Evolutionary conservation across 2,113 vertebrate genomes (phyloP), one percentile per base, ranked within the genome.

Genomic region (Bombycilla garrulus): DNA sequence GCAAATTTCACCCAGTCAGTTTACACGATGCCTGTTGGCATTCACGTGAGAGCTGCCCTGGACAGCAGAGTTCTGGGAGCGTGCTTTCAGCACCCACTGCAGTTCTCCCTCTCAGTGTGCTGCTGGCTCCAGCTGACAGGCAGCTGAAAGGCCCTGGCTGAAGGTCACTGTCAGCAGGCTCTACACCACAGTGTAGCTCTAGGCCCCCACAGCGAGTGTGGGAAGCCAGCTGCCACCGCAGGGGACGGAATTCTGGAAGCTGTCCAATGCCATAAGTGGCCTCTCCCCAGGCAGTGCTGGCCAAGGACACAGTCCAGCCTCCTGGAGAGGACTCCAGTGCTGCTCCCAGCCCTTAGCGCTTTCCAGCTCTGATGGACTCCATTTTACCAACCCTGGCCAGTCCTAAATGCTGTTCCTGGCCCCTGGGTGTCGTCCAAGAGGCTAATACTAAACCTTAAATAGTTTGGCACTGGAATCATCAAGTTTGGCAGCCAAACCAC

Each of bases 401-500:
- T 74, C 62, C 76, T 78, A 88, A 93, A 86, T 4, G 44, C 51
- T 91, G 28, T 15, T 92, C 60, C 86, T 81, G 62, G 45, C 58
- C 94, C 47, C 71, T 91, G 86, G 72, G 11, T 50, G 48, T 12
- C 64, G 57, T 90, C 88, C 92, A 88, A 81, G 79, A 86, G 77
- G 51, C 50, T 88, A 90, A 90, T 76, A 56, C 64, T 74, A 91
- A 96, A 88, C 61, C 72, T 53, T 95, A 81, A 90, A 74, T 56
- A 86, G 86, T 93, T 58, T 94, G 94, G 93, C 94, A 65, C 48
- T 76, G 58, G 53, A 90, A 92, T 62, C 81, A 66, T 22, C 38
- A 83, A 71, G 64, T 94, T 36, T 95, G 93, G 94, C 90, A 94
- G 82, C 51, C 82, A 90, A 88, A 74, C 25, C 54, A 66, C 56